Evolutionary conservation across 1,140 invertebrate species (phyloP).

Genomic region (Sinella curviseta): DNA sequence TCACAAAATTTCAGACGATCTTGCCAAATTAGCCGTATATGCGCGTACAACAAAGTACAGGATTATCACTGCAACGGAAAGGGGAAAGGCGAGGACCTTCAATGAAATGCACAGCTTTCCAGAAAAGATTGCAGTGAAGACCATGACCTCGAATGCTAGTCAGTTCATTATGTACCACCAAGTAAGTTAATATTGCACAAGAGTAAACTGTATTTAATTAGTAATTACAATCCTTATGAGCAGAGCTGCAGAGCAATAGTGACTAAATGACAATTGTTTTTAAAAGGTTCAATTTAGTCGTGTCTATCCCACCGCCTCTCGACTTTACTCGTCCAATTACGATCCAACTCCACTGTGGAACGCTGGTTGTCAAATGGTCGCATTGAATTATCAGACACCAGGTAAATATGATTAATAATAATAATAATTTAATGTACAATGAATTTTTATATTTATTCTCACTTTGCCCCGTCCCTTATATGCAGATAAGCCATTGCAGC

Average conservation of each 20-base stretch:
- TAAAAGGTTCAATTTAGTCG: constrained; percentile 79
- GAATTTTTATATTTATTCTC: not conserved
- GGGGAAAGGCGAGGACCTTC: constrained; percentile 62
- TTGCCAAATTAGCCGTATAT: constrained; percentile 94
- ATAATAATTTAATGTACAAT: not conserved
- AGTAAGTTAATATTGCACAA: not conserved
- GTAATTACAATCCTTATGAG: too few relatives aligned
- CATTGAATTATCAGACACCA: constrained; percentile 95
- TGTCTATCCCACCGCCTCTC: constrained; percentile 83
- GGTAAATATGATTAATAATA: not conserved
- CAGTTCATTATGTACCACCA: constrained; percentile 23
- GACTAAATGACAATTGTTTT: not conserved
- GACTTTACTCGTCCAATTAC: constrained; percentile 95
- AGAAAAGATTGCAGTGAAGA: constrained; percentile 88
- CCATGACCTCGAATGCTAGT: constrained; percentile 22
- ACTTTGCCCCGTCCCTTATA: too few relatives aligned
- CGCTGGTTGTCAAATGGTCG: constrained; percentile 91
- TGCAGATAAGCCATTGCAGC: constrained; percentile 74
- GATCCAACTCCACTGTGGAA: constrained; percentile 95
- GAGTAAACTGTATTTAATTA: too few relatives aligned
- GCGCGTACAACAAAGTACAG: constrained; percentile 81
- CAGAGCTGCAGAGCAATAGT: too few relatives aligned
- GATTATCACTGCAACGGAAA: constrained; percentile 64
- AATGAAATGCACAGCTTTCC: constrained; percentile 93
- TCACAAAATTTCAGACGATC: constrained; percentile 74